phyloP scores from a whole-genome alignment of 1,140 invertebrate species.

The Bombus fervidus region DNA sequence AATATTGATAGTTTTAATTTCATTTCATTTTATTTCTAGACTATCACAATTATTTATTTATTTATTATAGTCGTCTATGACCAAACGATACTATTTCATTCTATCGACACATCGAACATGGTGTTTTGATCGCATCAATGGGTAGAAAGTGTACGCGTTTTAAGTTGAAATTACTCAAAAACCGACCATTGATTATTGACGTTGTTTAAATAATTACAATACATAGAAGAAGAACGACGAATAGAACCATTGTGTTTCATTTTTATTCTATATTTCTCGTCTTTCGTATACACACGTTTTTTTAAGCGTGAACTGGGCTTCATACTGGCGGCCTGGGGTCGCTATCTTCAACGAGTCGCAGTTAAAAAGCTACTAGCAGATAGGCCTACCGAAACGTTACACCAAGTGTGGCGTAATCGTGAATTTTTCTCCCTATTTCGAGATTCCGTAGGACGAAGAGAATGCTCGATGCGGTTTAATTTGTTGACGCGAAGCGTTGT shows the following conservation, averaged over 20 bases:
- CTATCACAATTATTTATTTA: too few relatives aligned
- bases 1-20: too few relatives aligned
- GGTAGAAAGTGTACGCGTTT: too few relatives aligned
- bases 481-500: neutral
- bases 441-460: neutral
- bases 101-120: too few relatives aligned
- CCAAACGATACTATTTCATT: too few relatives aligned
- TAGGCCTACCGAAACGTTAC: constrained; percentile 24
- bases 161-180: too few relatives aligned
- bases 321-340: constrained; percentile 6
- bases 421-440: neutral
- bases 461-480: neutral
- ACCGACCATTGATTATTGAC: too few relatives aligned
- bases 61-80: too few relatives aligned
- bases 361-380: constrained; percentile 7
- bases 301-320: neutral
- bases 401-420: constrained; percentile 3
- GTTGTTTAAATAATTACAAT: too few relatives aligned
- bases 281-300: neutral
- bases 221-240: too few relatives aligned
- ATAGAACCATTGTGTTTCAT: neutral
- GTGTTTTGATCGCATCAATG: too few relatives aligned
- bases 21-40: too few relatives aligned
- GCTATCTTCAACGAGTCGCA: neutral
- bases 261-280: neutral